Conservation (phyloP, 2,113 vertebrate genomes). For the Saguinus midas region DNA sequence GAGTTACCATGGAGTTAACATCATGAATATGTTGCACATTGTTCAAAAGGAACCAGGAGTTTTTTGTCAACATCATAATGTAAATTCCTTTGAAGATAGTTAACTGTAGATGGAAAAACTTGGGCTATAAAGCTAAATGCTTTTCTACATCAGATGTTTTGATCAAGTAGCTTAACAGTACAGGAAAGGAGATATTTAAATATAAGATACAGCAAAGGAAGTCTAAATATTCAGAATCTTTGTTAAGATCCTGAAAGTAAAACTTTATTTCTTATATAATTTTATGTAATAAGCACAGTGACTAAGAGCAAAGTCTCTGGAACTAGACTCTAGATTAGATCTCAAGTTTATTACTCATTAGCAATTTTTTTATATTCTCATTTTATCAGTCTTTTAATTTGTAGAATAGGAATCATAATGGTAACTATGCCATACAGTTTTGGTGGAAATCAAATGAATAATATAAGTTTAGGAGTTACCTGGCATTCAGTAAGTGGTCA, state of each 20-base stretch:
- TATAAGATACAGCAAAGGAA: background rate
- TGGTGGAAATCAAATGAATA: background rate
- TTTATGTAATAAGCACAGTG: background rate
- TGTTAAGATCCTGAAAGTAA: conserved; percentile 22
- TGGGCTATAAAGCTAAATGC: background rate
- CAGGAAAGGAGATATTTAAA: background rate
- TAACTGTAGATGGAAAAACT: background rate
- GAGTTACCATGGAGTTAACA: background rate
- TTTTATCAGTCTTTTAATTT: background rate
- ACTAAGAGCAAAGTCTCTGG: background rate
- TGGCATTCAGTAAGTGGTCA: background rate
- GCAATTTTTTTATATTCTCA: background rate
- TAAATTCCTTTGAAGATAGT: background rate
- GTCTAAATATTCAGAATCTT: background rate
- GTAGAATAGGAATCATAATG: background rate
- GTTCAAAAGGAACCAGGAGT: background rate
- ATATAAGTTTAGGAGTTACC: background rate
- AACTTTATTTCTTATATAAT: background rate
- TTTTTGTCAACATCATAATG: background rate
- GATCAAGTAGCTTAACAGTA: background rate
- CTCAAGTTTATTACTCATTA: background rate
- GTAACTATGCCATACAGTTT: background rate
- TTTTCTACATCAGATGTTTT: background rate
- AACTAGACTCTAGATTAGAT: background rate
- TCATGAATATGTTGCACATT: background rate